Evolutionary conservation across 2,113 vertebrate genomes (phyloP), one percentile per base, ranked within the genome.

Genomic region (Psammodynastes pulverulentus): DNA sequence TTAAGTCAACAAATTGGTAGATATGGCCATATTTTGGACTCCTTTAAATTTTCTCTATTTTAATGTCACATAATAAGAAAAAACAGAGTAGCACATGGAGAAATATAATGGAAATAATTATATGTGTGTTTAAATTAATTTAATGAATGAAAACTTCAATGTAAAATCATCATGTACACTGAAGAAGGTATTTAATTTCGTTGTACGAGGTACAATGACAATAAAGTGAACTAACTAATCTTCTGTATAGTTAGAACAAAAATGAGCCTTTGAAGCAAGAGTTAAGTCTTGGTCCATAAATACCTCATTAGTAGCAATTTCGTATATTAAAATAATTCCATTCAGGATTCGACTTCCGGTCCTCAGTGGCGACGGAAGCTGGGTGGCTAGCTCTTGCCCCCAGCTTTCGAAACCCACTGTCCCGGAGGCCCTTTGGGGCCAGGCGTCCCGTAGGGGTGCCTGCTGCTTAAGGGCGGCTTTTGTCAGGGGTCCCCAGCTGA

Each of bases 1-100:
- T 26, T 26, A 95, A 24, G 0, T 0, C 6, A 94, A 95, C 45
- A 94, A 24, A 24, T 26, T 48, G 43, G 84, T 92, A 90, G 84
- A 92, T 89, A 15, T 86, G 1, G 1, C 79, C 91, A 8, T 1
- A 48, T 45, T 6, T 21, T 91, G 45, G 86, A 23, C 39, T 1
- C 2, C 93, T 58, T 87, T 89, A 89, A 49, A 0, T 24, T 6
- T 52, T 23, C 3, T 51, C 9, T 67, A 4, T 85, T 92, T 49
- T 84, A 9, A 3, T 89, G 12, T 29, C 52, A 9, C 26, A 45
- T 87, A 8, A 34, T 87, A 56, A 43, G 29, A 34, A 72, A 72
- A 62, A 72, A 34, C 56, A 72, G 29, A 34, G n/a, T n/a, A 34
- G 72, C 34, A 39, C n/a, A 43, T 87, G 84, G 26, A 89, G 3